phyloP scores from a whole-genome alignment of 2,113 vertebrate genomes.

The Ptilorrhoa leucosticta region DNA sequence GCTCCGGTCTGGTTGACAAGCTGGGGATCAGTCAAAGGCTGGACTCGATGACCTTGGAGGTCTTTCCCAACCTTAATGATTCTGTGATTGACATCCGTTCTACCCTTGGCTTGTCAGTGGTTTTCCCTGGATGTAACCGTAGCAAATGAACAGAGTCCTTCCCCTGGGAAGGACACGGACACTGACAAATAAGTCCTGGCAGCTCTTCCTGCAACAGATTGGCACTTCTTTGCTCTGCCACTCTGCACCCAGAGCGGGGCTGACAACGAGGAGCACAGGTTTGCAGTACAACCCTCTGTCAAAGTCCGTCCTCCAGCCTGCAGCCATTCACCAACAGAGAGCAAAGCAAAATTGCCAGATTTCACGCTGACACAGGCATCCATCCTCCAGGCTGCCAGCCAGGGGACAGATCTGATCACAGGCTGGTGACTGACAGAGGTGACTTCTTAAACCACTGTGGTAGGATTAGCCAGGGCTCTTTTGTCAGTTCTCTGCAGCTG shows the following conservation, averaged over 20 bases:
- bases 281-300: background rate
- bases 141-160: background rate
- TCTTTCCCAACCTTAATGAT: background rate
- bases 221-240: background rate
- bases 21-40: background rate
- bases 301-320: background rate
- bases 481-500: background rate
- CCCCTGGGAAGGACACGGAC: background rate
- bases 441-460: background rate
- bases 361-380: background rate
- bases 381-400: background rate
- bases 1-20: background rate
- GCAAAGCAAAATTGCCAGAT: background rate
- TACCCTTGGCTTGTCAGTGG: background rate
- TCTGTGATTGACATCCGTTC: background rate
- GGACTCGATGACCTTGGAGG: background rate
- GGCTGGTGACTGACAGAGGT: background rate
- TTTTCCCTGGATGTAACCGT: background rate
- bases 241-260: background rate
- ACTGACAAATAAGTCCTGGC: background rate
- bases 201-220: background rate
- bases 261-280: background rate
- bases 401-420: background rate
- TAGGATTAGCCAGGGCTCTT: background rate
- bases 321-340: background rate